Conservation (phyloP, 2,113 vertebrate genomes). For the Harpagus bidentatus region DNA sequence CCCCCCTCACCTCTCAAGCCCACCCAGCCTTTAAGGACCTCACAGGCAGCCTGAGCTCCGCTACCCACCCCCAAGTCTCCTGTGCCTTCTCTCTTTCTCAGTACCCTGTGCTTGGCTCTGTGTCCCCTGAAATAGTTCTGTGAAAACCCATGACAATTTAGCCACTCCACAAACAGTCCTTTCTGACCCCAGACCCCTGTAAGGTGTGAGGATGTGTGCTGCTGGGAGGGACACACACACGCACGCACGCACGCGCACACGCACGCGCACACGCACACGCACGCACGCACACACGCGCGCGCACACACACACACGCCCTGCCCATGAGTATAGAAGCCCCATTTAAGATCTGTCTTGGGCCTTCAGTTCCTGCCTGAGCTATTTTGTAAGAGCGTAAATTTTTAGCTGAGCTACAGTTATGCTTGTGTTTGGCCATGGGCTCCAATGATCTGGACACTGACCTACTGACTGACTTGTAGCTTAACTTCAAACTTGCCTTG, state of each 20-base stretch:
- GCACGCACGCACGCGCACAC: no score
- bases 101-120: not conserved
- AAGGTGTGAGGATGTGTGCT: not conserved
- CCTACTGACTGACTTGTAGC: not conserved
- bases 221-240: not conserved
- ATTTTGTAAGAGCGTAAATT: not conserved
- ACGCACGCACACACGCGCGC: no score
- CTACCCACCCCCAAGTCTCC: not conserved
- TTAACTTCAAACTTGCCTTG: not conserved
- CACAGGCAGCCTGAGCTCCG: not conserved
- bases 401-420: not conserved
- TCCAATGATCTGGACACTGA: not conserved
- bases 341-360: not conserved
- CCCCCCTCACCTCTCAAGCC: not conserved
- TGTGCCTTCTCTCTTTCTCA: not conserved
- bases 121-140: not conserved
- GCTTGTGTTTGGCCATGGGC: not conserved
- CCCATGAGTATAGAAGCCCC: not conserved
- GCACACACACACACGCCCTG: not conserved
- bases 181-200: not conserved
- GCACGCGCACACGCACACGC: not conserved
- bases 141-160: not conserved
- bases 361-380: not conserved
- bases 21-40: not conserved
- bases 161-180: not conserved